Base-by-base conservation (phyloP, 2,888 invertebrate species). In the Linnaemya tessellans region DNA sequence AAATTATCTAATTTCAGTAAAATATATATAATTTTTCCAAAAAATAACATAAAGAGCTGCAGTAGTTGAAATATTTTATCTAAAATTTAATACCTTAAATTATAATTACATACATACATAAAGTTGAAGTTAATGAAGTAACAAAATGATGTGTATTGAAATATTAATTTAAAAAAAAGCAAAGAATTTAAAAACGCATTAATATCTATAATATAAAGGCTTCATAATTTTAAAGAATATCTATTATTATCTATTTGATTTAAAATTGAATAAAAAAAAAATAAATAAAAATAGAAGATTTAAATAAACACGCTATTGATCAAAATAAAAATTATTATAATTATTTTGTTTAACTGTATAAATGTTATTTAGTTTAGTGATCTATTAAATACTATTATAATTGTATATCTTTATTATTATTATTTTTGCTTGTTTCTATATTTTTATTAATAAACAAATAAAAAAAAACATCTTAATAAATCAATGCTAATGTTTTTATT, bases 331-430 rank as follows among this genome's bases (percentile, higher is more conserved):
- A 70, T 58, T 58, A 79, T 58, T 60, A 46, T 80, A 77, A 78
- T 71, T 74, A 75, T 79, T 84, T 85, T 84, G 81, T 82, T 80
- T 80, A 80, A 70, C 78, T 87, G 84, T 87, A 87, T 87, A 85
- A 84, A 87, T 87, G 80, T 83, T 81, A 83, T 84, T 79, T 84
- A 82, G 84, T 78, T 75, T 84, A 86, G 80, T 84, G 68, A 82
- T 84, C 73, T 83, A 82, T 70, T 56, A 54, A 25, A 35, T 68
- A 68, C 80, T 80, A 84, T 85, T 80, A 87, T 87, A 80, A 87
- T 87, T 86, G 82, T 87, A 85, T 84, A 84, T 80, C 86, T 85
- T 86, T 87, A 56, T 79, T 89, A 90, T 89, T 90, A 88, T 89
- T 88, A 89, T 89, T 70, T 87, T 84, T 84, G 71, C 80, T 84